Evolutionary conservation across 2,888 invertebrate species (phyloP).

Genomic region (Trisateles emortualis): DNA sequence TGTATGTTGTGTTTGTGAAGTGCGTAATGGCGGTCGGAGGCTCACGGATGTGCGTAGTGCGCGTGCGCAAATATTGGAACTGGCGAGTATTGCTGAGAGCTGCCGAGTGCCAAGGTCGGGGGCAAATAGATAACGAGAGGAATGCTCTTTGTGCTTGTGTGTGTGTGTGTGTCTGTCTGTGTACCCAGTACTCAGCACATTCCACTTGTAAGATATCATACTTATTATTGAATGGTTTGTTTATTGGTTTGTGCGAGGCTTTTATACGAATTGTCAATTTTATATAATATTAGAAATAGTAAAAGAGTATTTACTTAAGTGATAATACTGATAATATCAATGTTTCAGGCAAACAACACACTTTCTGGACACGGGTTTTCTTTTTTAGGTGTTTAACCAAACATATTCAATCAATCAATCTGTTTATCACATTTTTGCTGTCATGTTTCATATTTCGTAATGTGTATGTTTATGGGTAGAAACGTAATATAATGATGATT

Average conservation of each 20-base stretch:
- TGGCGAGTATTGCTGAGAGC: conserved; percentile 41
- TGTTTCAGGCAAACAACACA: too few species aligned
- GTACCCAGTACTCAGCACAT: conserved; percentile 40
- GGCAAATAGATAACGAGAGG: conserved; percentile 52
- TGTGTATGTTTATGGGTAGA: too few species aligned
- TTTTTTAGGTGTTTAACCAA: too few species aligned
- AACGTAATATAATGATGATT: too few species aligned
- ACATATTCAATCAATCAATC: too few species aligned
- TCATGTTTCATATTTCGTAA: too few species aligned
- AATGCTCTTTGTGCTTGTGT: conserved; percentile 39
- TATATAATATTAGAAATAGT: background rate
- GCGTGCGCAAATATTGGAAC: conserved; percentile 72
- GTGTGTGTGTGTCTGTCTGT: conserved; percentile 22
- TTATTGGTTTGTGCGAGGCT: conserved; percentile 30
- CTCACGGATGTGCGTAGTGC: conserved; percentile 67
- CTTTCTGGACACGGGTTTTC: too few species aligned
- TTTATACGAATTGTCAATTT: conserved; percentile 6
- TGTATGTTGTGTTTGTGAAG: conserved; percentile 43
- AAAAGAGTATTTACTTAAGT: too few species aligned
- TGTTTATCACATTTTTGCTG: too few species aligned
- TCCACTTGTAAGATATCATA: conserved; percentile 49
- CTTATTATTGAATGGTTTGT: conserved; percentile 40
- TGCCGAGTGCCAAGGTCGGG: conserved; percentile 61
- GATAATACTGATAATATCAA: too few species aligned
- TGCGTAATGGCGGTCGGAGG: conserved; percentile 55